Conservation (phyloP, 1,140 invertebrate genomes). For the Aphelinus certus region DNA sequence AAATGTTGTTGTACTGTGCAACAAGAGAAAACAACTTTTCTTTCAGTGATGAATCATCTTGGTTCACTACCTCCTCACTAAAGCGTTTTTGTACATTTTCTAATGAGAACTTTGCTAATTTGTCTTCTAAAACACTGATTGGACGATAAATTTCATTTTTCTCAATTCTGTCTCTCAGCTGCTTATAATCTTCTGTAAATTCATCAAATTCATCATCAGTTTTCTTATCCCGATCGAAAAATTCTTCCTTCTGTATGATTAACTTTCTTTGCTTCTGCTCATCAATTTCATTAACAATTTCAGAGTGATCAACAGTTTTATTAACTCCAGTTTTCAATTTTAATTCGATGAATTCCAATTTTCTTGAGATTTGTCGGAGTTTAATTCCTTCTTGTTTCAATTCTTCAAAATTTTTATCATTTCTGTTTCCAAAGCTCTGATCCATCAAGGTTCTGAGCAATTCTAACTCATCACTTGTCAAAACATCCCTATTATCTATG, state of each 20-base stretch:
- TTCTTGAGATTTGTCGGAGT: constrained; percentile 52
- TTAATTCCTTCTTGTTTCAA: constrained; percentile 51
- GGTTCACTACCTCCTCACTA: background rate
- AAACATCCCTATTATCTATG: constrained; percentile 46
- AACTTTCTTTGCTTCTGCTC: constrained; percentile 44
- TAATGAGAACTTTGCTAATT: constrained; percentile 44
- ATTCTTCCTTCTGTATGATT: constrained; percentile 44
- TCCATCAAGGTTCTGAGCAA: constrained; percentile 35
- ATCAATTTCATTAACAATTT: constrained; percentile 50
- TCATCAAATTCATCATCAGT: constrained; percentile 46
- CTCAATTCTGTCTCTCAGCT: constrained; percentile 52
- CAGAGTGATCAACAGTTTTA: constrained; percentile 50
- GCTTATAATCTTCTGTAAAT: constrained; percentile 35
- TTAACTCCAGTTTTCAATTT: constrained; percentile 52
- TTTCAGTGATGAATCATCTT: background rate
- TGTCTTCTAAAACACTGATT: constrained; percentile 57
- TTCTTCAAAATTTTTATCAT: constrained; percentile 47
- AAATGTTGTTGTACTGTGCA: constrained; percentile 21
- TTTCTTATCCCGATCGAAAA: constrained; percentile 45
- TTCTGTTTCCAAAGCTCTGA: constrained; percentile 6
- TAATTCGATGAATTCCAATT: constrained; percentile 56
- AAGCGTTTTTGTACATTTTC: background rate
- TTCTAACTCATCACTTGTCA: constrained; percentile 42
- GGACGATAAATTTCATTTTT: constrained; percentile 57
- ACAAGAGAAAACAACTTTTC: constrained; percentile 5